phyloP scores from a whole-genome alignment of 2,888 invertebrate genomes.

The Drosophila affinis region DNA sequence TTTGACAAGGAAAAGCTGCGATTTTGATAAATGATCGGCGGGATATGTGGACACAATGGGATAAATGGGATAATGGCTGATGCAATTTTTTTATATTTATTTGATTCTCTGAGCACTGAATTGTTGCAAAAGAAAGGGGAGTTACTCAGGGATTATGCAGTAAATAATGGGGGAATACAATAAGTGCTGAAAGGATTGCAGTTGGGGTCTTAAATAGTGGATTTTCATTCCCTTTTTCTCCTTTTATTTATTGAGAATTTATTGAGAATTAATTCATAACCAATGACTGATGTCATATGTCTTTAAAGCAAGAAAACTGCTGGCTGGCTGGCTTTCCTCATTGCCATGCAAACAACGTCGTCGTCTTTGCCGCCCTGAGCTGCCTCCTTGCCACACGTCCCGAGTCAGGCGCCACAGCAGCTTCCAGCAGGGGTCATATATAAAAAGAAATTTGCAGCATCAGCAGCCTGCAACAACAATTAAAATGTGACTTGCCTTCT shows the following conservation, averaged over 20 bases:
- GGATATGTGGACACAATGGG: conserved; percentile 28
- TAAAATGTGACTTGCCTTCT: conserved; percentile 16
- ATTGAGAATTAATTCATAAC: neutral
- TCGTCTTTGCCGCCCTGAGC: conserved; percentile 20
- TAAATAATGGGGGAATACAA: too few relatives aligned
- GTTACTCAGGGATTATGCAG: neutral
- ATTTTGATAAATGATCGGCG: conserved; percentile 51
- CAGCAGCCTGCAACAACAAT: conserved; percentile 16
- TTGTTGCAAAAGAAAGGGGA: neutral
- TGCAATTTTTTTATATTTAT: neutral
- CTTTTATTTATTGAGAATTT: neutral
- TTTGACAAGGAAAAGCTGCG: conserved; percentile 33
- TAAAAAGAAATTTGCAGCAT: neutral
- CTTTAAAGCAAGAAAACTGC: neutral
- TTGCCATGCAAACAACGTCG: conserved; percentile 52
- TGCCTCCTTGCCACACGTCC: conserved; percentile 26
- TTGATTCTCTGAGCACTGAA: neutral
- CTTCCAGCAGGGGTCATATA: conserved; percentile 23
- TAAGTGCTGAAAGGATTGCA: too few relatives aligned
- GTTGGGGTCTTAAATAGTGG: too few relatives aligned
- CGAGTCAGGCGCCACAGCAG: conserved; percentile 18
- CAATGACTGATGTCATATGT: neutral
- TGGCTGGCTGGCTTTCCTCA: conserved; percentile 13
- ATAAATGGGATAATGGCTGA: neutral
- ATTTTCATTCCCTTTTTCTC: neutral